Evolutionary conservation across 1,140 invertebrate genomes (phyloP).

Genomic region (Philaenus spumarius): DNA sequence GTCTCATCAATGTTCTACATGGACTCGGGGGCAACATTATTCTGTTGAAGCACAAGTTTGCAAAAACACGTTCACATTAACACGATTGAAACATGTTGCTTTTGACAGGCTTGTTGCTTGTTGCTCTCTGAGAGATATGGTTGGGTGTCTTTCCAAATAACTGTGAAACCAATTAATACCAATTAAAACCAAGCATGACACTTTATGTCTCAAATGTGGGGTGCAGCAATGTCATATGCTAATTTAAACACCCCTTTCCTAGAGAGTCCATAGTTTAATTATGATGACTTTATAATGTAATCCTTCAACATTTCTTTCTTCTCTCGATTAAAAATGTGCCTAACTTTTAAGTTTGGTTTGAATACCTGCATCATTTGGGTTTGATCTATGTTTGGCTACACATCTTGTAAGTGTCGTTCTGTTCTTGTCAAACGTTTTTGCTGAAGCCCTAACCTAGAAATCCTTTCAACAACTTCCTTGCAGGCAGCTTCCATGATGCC

Average conservation of each 20-base stretch:
- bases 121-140: constrained; percentile 3
- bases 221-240: constrained; percentile 1
- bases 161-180: constrained; percentile 1
- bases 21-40: constrained; percentile 33
- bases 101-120: not conserved
- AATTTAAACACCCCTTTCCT: not conserved
- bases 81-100: not conserved
- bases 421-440: too few species aligned
- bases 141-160: not conserved
- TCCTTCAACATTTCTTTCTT: not conserved
- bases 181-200: too few species aligned
- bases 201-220: not conserved
- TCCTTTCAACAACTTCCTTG: too few species aligned
- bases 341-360: too few species aligned
- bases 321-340: not conserved
- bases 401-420: too few species aligned
- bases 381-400: too few species aligned
- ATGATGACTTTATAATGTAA: not conserved
- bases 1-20: constrained; percentile 42
- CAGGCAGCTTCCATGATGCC: too few species aligned
- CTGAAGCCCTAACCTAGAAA: too few species aligned
- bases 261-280: not conserved
- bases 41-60: constrained; percentile 1
- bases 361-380: too few species aligned
- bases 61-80: not conserved